A percentile compares a stretch with the other conserved stretches of the same genome.
Conservation (phyloP, 2,113 vertebrate species). For the Taxidea taxus region DNA sequence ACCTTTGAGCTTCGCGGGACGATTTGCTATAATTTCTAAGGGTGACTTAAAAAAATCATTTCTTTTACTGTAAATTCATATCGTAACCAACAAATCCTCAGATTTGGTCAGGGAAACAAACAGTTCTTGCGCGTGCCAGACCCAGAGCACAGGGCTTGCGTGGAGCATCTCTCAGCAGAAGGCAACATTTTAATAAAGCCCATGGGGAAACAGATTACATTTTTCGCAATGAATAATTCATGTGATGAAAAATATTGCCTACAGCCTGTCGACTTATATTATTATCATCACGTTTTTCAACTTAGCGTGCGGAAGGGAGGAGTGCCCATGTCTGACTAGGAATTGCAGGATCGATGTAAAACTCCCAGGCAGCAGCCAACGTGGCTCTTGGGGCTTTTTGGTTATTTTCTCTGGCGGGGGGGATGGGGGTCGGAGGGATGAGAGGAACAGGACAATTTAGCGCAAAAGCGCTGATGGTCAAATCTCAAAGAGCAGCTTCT, state of each 20-base stretch:
- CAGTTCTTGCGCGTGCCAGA: slow-evolving; percentile 14
- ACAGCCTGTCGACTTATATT: slow-evolving; percentile 73
- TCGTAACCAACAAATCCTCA: slow-evolving; percentile 7
- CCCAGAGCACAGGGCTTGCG: slow-evolving; percentile 19
- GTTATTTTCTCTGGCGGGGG: background rate
- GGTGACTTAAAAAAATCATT: background rate
- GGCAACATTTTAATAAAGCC: slow-evolving; percentile 82
- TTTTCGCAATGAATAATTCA: slow-evolving; percentile 88
- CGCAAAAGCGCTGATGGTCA: background rate
- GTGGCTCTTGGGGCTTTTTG: background rate
- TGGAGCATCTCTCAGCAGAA: slow-evolving; percentile 72
- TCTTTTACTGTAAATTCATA: slow-evolving; percentile 37
- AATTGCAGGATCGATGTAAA: background rate
- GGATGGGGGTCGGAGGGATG: no score
- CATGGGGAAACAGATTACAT: slow-evolving; percentile 78
- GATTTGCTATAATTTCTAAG: background rate
- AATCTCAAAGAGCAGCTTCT: background rate
- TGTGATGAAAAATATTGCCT: slow-evolving; percentile 77
- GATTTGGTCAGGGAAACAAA: background rate
- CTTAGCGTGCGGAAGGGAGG: slow-evolving; percentile 28
- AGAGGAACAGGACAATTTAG: background rate
- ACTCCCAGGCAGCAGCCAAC: background rate
- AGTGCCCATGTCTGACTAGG: slow-evolving; percentile 55
- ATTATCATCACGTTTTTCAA: slow-evolving; percentile 65
- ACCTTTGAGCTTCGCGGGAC: background rate